Evolutionary conservation across 1,140 invertebrate genomes (phyloP), one percentile per base, ranked within the genome.

Genomic region (Ceratitis capitata): DNA sequence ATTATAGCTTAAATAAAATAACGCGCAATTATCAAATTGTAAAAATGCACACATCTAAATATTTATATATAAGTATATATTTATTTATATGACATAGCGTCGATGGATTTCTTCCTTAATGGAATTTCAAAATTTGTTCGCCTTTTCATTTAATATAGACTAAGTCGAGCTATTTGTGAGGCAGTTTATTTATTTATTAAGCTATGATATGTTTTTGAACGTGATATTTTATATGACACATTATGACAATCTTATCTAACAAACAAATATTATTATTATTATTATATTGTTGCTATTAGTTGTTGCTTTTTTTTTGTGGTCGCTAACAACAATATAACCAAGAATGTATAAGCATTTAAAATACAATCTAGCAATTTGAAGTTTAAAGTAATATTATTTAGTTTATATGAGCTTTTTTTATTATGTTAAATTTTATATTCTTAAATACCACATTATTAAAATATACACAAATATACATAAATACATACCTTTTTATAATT

Each of bases 151-250:
- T n/a, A n/a, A 56, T 56, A 32, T 69, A 19, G 3, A 29, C 35
- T 45, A 45, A 45, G 39, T 45, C 39, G 14, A n/a, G 39, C 29
- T 32, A 10, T n/a, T 47, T 23, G 4, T 10, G 45, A 39, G 12
- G 64, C 64, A 69, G 39, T 69, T 39, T 69, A 78, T 78, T 42
- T 78, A 78, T 45, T 78, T 78, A 45, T 26, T 78, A 78, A 78
- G 23, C 39, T 78, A 78, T 78, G 45, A 78, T 78, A 78, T 39
- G 39, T 78, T 78, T 45, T 78, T 78, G 45, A 78, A 78, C 39
- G 16, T 39, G 32, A 9, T 78, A n/a, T 47, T 78, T 45, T 78
- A 45, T 64, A 64, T 78, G 69, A 9, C 69, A 19, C 39, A 69
- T 32, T 42, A 7, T 42, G 39, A 26, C n/a, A 78, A 78, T 78